Evolutionary conservation across 2,888 invertebrate genomes (phyloP).

Genomic region (Cantharis rustica): DNA sequence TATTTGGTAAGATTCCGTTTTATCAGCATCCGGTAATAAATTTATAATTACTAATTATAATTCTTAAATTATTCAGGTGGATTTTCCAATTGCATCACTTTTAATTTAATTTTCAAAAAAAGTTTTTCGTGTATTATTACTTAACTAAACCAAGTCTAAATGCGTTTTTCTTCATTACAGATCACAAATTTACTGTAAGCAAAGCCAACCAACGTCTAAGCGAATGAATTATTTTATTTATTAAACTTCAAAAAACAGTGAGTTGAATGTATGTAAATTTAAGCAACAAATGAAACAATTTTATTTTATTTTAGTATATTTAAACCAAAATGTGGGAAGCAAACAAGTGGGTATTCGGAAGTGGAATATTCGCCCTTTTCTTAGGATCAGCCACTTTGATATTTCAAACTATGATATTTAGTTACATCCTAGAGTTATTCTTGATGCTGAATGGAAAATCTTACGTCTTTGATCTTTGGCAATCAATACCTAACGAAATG

Average conservation of each 20-base stretch:
- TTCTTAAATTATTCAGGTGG: background rate
- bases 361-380: background rate
- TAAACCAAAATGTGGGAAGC: background rate
- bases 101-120: background rate
- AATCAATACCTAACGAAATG: slow-evolving; percentile 67
- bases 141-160: background rate
- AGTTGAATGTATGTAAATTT: background rate
- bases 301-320: background rate
- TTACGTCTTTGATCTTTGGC: slow-evolving; percentile 67
- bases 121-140: background rate
- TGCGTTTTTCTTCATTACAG: background rate
- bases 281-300: background rate
- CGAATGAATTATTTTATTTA: background rate
- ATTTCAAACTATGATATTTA: background rate
- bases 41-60: background rate
- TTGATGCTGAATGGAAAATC: background rate
- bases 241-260: background rate
- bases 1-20: too few species aligned
- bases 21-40: too few species aligned
- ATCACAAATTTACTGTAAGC: background rate
- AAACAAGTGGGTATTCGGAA: background rate
- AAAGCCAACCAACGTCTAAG: background rate
- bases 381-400: background rate
- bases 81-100: background rate
- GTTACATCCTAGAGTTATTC: background rate